Base-by-base conservation (phyloP, 1,140 invertebrate species). In the Drosophila ercepeae region DNA sequence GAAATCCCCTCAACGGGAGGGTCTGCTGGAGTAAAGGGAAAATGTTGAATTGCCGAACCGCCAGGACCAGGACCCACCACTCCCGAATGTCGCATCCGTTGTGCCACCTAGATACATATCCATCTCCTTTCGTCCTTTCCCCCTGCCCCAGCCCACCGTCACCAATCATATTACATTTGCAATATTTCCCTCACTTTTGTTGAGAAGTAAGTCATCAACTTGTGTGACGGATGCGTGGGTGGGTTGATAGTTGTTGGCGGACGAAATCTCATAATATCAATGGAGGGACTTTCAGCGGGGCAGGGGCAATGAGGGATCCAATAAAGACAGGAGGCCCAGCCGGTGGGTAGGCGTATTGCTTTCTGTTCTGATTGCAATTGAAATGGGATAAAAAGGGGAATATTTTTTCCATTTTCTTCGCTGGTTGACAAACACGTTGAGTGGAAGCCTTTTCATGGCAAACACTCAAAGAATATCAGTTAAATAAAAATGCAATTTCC, bases 221-320 rank as follows among this genome's bases (percentile, higher is more conserved):
- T 50, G 67, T 58, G 52, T 58, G 52, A 67, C 51, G 64, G 44
- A 70, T 69, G 51, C 41, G 64, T 69, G 63, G 63, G 42, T 32
- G 14, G 49, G 34, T 13, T 18, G 49, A 39, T 46, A 60, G 42
- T 50, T 51, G 21, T 46, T 51, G 44, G 59, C 25, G 48, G 42
- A 58, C 68, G 60, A 88, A 86, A 88, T 86, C 81, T 82, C 82
- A 88, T 86, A 88, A 81, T 77, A 86, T 86, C 74, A 73, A 86
- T 70, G 13, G 32, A 70, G 76, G 61, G 64, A 48, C 54, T 64
- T 70, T 54, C 74, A 49, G 32, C 57, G 60, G 8, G 44, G 7
- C n/a, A n/a, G n/a, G n/a, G n/a, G n/a, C n/a, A 39, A 34, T 21
- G 21, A 4, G 34, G 14, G 8, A 23, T 16, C 36, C 44, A 49